Conservation (phyloP, 2,797 vertebrate species). For the Hybognathus amarus region DNA sequence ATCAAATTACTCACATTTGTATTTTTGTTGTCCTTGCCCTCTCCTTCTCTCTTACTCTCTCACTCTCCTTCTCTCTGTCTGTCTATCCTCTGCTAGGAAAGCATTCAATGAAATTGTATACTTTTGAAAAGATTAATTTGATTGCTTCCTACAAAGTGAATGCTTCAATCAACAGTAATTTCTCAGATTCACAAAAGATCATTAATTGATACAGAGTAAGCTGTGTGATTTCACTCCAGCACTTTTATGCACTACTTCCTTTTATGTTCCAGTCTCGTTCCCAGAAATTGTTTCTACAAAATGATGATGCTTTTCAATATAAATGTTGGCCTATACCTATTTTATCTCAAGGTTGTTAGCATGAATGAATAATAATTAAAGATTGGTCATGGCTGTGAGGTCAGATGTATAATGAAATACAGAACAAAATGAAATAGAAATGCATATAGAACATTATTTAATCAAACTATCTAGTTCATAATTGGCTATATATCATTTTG, state of each 20-base stretch:
- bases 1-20: neutral
- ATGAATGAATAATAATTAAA: neutral
- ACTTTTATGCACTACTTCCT: neutral
- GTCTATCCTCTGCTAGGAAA: neutral
- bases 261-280: neutral
- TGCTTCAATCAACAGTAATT: slow-evolving; percentile 30
- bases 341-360: neutral
- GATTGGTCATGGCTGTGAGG: neutral
- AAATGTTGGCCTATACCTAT: neutral
- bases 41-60: neutral
- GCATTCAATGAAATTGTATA: slow-evolving; percentile 38
- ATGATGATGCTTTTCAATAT: neutral
- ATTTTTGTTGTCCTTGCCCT: neutral
- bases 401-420: neutral
- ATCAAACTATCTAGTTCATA: neutral
- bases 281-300: neutral
- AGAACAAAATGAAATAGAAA: neutral
- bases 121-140: slow-evolving; percentile 40
- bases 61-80: neutral
- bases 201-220: slow-evolving; percentile 23
- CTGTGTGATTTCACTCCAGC: slow-evolving; percentile 19
- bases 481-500: neutral
- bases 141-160: slow-evolving; percentile 35
- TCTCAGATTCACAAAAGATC: slow-evolving; percentile 40
- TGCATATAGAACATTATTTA: neutral